Evolutionary conservation across 2,797 vertebrate genomes (phyloP), one percentile per base, ranked within the genome.

Genomic region (Squalus acanthias): DNA sequence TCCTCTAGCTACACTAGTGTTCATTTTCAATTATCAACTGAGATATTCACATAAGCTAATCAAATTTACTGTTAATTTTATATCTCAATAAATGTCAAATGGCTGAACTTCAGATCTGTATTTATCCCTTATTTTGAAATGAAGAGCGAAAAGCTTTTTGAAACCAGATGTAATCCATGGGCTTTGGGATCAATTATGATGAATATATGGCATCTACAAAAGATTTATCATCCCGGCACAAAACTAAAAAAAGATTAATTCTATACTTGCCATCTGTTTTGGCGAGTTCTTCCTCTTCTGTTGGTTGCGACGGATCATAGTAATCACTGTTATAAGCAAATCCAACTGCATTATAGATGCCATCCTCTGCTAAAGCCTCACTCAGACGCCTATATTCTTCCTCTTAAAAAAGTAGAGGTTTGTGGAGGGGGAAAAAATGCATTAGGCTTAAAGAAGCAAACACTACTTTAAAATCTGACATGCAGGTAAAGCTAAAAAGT

Each of bases 321-420:
- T 99, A 99, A 97, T 99, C 99, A 0, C 99, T 99, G 9, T 98
- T 99, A 96, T 99, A 99, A 60, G 98, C 98, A 97, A 99, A 99
- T 57, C 98, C 99, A 97, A 99, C 99, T 0, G 99, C 98, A 29
- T 98, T 99, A 97, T 99, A 99, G 96, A 98, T 97, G 72, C 99
- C 99, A 97, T 99, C 99, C 96, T 99, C 99, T 0, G 99, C 99
- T 96, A 99, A 97, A 57, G 99, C 99, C 97, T 99, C 99, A 67
- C 99, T 99, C 97, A 99, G 97, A 95, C 99, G 98, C 97, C 99
- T 99, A 97, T 99, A 99, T 98, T 99, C 99, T 97, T 99, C 99
- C 98, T 99, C 99, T 99, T 99, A 96, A 97, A 97, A 39, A 97
- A 39, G 50, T 39, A 50, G n/a, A 46, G 63, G n/a, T 22, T 93